These are phyloP conservation scores for Rutpela maculata DNA, from an alignment of 2,888 invertebrate species.

Conservation along the genomic window DNA sequence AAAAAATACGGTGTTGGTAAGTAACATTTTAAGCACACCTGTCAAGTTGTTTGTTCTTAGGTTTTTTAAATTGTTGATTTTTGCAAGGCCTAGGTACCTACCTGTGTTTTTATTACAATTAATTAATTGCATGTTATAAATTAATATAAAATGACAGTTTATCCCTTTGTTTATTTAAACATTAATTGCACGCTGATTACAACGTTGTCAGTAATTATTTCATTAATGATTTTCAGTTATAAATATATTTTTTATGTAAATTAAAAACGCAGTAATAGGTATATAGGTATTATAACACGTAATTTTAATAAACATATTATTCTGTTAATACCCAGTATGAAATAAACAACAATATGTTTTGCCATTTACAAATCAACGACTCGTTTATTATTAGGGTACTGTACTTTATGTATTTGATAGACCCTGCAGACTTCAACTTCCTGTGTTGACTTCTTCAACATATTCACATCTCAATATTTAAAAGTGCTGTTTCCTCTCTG, in stretches of 20 bases:
- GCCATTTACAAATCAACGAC: conserved; percentile 39
- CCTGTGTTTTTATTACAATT: conserved; percentile 44
- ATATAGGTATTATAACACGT: background rate
- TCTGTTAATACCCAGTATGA: conserved; percentile 26
- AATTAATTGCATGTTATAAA: conserved; percentile 46
- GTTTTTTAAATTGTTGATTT: conserved; percentile 43
- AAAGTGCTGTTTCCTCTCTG: conserved; percentile 70
- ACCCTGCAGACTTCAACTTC: conserved; percentile 63
- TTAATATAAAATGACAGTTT: conserved; percentile 33
- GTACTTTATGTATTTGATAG: conserved; percentile 53
- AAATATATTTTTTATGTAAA: background rate
- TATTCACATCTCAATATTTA: conserved; percentile 63
- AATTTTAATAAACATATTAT: conserved; percentile 13
- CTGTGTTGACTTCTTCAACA: conserved; percentile 61
- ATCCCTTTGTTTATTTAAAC: background rate
- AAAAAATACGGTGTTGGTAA: conserved; percentile 86
- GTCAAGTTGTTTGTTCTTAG: conserved; percentile 17
- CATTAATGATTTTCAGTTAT: conserved; percentile 8
- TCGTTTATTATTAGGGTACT: conserved; percentile 41
- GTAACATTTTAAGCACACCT: conserved; percentile 66
- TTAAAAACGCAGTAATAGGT: background rate
- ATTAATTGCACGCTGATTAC: background rate
- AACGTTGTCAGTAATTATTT: background rate
- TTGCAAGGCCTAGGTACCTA: conserved; percentile 45
- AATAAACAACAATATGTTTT: conserved; percentile 31